Conservation (phyloP, 2,113 vertebrate genomes). For the Opisthocomus hoazin region DNA sequence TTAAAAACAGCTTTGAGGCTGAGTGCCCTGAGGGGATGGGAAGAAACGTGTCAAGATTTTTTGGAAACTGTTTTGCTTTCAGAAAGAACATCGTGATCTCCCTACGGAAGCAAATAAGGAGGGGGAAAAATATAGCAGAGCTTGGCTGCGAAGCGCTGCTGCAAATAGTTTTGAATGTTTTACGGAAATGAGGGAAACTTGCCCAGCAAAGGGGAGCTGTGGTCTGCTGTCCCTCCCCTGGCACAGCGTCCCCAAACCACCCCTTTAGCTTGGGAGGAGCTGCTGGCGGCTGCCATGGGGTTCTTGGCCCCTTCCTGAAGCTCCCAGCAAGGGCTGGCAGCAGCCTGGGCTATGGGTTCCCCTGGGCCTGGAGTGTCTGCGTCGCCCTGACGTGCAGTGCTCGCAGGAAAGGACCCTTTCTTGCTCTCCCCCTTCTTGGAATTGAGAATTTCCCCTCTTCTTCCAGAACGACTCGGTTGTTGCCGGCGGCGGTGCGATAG, state of each 20-base stretch:
- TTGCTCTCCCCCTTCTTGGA: background rate
- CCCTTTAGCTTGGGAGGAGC: background rate
- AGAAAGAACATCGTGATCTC: background rate
- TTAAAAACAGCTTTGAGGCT: background rate
- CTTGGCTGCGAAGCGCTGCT: background rate
- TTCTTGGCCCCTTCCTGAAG: background rate
- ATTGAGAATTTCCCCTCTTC: background rate
- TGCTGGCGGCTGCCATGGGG: background rate
- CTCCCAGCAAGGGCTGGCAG: background rate
- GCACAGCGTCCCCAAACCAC: rapidly evolving
- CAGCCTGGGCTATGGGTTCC: background rate
- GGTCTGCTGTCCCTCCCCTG: background rate
- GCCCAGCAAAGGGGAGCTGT: rapidly evolving
- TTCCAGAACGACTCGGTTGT: conserved; percentile 92
- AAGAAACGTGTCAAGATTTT: background rate
- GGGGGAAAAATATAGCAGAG: background rate
- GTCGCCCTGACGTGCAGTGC: rapidly evolving
- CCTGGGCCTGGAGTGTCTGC: rapidly evolving
- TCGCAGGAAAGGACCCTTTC: background rate
- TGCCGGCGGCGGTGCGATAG: conserved; percentile 92
- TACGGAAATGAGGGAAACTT: background rate
- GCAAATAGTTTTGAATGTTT: background rate
- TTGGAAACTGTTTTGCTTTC: background rate
- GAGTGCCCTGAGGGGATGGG: background rate
- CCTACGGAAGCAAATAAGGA: background rate